phyloP scores from a whole-genome alignment of 2,113 vertebrate genomes.

The Manacus vitellinus region DNA sequence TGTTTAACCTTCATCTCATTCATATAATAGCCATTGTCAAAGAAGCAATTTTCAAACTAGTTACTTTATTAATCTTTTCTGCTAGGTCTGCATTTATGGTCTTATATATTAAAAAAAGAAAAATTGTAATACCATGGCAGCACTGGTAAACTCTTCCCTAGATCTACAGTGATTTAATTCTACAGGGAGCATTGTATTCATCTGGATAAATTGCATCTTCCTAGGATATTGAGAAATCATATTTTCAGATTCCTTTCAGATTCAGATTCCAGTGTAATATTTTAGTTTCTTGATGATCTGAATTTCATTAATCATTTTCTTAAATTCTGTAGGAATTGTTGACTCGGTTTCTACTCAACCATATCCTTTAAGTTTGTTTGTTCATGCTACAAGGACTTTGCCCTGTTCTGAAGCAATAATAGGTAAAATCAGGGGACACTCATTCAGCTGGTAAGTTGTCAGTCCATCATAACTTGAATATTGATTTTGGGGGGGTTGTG shows the following conservation, averaged over 20 bases:
- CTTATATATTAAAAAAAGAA: background rate
- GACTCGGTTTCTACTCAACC: constrained; percentile 26
- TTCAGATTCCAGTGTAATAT: background rate
- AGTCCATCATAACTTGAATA: constrained; percentile 72
- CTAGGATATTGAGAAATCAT: background rate
- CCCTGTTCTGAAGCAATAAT: constrained; percentile 32
- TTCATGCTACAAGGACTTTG: constrained; percentile 40
- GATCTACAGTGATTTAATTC: background rate
- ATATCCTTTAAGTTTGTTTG: constrained; percentile 47
- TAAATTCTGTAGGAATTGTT: constrained; percentile 1
- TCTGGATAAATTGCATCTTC: background rate
- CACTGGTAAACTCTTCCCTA: background rate
- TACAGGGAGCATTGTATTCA: background rate
- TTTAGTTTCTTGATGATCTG: constrained; percentile 8
- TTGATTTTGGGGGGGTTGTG: constrained; percentile 65
- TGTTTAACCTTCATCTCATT: background rate
- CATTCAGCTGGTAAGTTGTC: constrained; percentile 64
- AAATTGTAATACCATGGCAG: background rate
- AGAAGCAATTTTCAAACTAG: background rate
- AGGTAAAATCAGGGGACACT: constrained; percentile 65
- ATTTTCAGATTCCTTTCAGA: background rate
- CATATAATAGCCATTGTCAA: background rate
- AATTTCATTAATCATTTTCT: constrained; percentile 24
- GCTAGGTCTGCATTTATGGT: background rate
- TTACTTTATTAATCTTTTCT: background rate